Evolutionary conservation across 2,797 vertebrate species (phyloP), one percentile per base, ranked within the genome.

Genomic region (Hoplostethus mediterraneus): DNA sequence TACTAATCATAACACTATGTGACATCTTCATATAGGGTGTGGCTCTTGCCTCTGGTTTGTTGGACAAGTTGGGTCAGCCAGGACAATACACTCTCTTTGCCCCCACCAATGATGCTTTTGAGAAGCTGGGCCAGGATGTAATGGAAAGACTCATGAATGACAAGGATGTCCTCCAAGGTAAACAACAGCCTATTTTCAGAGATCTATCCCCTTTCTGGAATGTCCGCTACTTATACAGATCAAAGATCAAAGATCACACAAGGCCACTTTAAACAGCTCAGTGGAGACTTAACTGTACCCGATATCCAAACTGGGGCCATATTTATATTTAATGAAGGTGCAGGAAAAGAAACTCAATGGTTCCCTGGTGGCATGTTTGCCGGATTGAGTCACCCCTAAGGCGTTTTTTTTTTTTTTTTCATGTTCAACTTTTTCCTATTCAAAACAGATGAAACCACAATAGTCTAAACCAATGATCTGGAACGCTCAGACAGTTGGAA

Each of bases 81-180:
- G 98, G 97, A 33, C 96, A 98, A 75, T 98, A 94, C 82, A 99
- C 98, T 6, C 88, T 99, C 28, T 99, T 99, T 82, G 98, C 97
- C 72, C 98, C 98, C 40, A 99, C 97, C 80, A 97, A 99, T 28
- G 91, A 96, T 4, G 98, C 98, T 83, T 99, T 99, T 77, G 93
- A 95, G 14, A 95, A 92, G 66, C 94, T 99, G 76, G 96, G 95
- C 61, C 89, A 88, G 1, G 95, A 94, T 0, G 79, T 96, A 14
- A 73, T 99, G 79, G 92, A 98, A 78, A 96, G 97, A 86, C 94
- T 99, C 80, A 93, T 95, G 94, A 79, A 88, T 14, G 94, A 99
- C 90, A 96, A 95, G 55, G 92, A 92, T 51, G 96, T 94, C 71
- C 95, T 97, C 33, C 91, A 96, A 95, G 98, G 98, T 99, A 95